A percentile compares a stretch with the other conserved stretches of the same genome.
These are phyloP conservation scores for Salvelinus alpinus DNA, from an alignment of 2,113 vertebrate genomes.

Conservation along the genomic window DNA sequence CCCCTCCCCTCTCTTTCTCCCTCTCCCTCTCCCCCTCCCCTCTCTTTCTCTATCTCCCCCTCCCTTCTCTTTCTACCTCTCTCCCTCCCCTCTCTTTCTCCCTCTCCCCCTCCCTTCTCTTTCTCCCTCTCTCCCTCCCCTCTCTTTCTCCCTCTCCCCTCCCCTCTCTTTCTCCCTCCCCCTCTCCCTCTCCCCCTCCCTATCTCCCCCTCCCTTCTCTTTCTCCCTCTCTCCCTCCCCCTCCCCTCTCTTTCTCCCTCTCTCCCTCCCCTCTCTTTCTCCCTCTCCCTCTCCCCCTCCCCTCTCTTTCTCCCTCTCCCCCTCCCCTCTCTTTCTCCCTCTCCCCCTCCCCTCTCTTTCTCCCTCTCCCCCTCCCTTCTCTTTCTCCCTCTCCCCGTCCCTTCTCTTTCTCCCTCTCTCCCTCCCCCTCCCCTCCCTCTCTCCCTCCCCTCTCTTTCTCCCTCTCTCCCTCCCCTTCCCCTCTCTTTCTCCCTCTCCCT, in stretches of 20 bases:
- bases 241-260: slow-evolving; percentile 40
- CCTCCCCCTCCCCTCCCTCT: fast-evolving
- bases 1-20: neutral
- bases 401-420: slow-evolving; percentile 35
- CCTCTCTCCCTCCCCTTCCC: slow-evolving; percentile 51
- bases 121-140: no score
- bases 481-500: neutral
- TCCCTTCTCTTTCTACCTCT: slow-evolving; percentile 46
- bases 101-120: no score
- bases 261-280: no score
- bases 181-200: no score
- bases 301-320: slow-evolving; percentile 28
- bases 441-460: neutral
- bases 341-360: slow-evolving; percentile 40
- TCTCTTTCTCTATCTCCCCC: slow-evolving; percentile 22
- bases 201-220: no score
- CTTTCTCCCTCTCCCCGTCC: slow-evolving; percentile 37
- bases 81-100: slow-evolving; percentile 20
- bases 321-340: no score
- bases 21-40: no score
- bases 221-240: slow-evolving; percentile 8
- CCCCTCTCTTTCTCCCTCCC: slow-evolving; percentile 1
- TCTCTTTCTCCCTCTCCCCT: no score
- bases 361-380: no score
- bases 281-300: no score